phyloP scores from a whole-genome alignment of 2,888 invertebrate genomes.

The Drosophila anomelani region DNA sequence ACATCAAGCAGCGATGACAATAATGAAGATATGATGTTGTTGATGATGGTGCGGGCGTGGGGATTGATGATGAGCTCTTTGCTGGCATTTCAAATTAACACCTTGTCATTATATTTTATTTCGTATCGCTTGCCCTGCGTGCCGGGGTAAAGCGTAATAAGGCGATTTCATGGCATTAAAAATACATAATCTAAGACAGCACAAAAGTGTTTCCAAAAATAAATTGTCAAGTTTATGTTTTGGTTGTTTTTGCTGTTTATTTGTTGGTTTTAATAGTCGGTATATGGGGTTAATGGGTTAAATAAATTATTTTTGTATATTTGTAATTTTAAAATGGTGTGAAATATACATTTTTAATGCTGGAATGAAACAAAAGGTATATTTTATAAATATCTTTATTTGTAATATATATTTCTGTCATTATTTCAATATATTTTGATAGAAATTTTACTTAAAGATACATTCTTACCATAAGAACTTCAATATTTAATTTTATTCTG shows the following conservation, averaged over 20 bases:
- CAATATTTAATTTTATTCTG: too few relatives aligned
- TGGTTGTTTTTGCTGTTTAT: not conserved
- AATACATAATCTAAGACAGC: slow-evolving; percentile 48
- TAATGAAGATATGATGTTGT: not conserved
- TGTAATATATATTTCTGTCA: not conserved
- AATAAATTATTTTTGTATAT: too few relatives aligned
- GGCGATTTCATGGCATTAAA: slow-evolving; percentile 40
- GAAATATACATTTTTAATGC: too few relatives aligned
- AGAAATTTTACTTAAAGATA: not conserved
- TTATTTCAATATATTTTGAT: not conserved
- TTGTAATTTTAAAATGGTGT: too few relatives aligned
- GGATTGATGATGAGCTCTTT: slow-evolving; percentile 20
- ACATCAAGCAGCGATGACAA: slow-evolving; percentile 11
- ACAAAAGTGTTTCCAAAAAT: slow-evolving; percentile 47
- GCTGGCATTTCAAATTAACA: slow-evolving; percentile 43
- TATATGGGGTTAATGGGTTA: too few relatives aligned
- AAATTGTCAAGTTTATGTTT: slow-evolving; percentile 43
- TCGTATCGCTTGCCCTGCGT: slow-evolving; percentile 6
- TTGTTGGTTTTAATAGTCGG: too few relatives aligned
- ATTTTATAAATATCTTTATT: not conserved
- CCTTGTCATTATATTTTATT: slow-evolving; percentile 46
- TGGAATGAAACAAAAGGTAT: too few relatives aligned
- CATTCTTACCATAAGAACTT: too few relatives aligned
- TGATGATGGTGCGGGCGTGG: not conserved
- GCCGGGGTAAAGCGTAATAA: slow-evolving; percentile 38